phyloP scores from a whole-genome alignment of 2,888 invertebrate genomes.

The Aphodius sticticus region DNA sequence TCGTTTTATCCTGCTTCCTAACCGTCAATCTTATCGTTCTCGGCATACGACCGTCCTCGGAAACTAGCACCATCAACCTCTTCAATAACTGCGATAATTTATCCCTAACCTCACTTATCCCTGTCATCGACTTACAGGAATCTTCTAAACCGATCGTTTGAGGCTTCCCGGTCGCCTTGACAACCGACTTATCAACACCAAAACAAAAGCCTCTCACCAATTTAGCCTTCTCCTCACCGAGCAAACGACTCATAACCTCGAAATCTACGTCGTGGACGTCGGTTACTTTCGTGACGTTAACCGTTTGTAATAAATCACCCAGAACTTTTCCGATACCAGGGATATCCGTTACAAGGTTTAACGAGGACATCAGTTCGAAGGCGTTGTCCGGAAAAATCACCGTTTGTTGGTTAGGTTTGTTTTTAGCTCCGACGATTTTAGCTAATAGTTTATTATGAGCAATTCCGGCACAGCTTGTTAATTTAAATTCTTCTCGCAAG shows the following conservation, averaged over 20 bases:
- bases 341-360: constrained; percentile 69
- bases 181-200: constrained; percentile 77
- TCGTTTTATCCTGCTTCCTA: constrained; percentile 74
- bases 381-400: constrained; percentile 76
- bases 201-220: constrained; percentile 74
- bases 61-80: constrained; percentile 74
- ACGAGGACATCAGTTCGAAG: constrained; percentile 69
- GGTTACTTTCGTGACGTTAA: constrained; percentile 71
- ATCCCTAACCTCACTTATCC: constrained; percentile 77
- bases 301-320: constrained; percentile 68
- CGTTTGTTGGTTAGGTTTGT: constrained; percentile 87
- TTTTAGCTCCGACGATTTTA: constrained; percentile 75
- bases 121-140: constrained; percentile 76
- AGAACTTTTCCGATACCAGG: constrained; percentile 82
- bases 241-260: constrained; percentile 64
- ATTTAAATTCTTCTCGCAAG: constrained; percentile 72
- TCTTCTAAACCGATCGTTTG: constrained; percentile 84
- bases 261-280: constrained; percentile 72
- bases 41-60: constrained; percentile 82
- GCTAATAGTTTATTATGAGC: constrained; percentile 86
- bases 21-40: constrained; percentile 78
- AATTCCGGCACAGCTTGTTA: constrained; percentile 84
- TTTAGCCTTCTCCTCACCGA: constrained; percentile 74
- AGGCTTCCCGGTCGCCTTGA: constrained; percentile 79
- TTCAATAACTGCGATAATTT: constrained; percentile 74